Conservation (phyloP, 2,113 vertebrate genomes). For the Illadopsis cleaveri region DNA sequence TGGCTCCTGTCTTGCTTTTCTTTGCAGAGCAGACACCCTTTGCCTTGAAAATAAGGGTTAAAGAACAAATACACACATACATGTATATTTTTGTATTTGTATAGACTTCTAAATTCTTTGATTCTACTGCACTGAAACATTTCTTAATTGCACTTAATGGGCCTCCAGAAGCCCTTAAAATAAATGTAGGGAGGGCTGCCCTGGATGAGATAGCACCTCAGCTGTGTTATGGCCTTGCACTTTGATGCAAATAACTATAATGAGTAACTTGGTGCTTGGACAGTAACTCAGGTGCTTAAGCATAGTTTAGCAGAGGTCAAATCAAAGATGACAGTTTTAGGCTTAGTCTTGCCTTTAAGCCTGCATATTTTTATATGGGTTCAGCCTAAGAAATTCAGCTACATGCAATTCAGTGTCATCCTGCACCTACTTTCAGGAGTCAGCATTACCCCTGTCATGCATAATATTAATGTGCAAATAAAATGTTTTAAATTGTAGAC, state of each 20-base stretch:
- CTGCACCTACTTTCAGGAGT: not conserved
- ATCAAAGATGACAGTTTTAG: not conserved
- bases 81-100: not conserved
- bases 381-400: not conserved
- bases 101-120: not conserved
- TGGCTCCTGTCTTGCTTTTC: not conserved
- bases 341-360: not conserved
- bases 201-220: not conserved
- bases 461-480: not conserved
- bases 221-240: not conserved
- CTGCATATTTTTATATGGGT: not conserved
- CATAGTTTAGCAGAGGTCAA: not conserved
- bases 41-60: not conserved
- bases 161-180: not conserved
- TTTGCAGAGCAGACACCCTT: not conserved
- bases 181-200: not conserved
- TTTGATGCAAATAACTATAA: not conserved
- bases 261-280: not conserved
- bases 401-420: not conserved
- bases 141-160: not conserved
- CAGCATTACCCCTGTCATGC: not conserved
- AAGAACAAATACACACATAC: not conserved
- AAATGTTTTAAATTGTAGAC: not conserved
- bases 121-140: not conserved
- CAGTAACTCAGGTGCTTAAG: not conserved